These are phyloP conservation scores for Odocoileus hemionus DNA, from an alignment of 2,113 vertebrate species.

Conservation along the genomic window DNA sequence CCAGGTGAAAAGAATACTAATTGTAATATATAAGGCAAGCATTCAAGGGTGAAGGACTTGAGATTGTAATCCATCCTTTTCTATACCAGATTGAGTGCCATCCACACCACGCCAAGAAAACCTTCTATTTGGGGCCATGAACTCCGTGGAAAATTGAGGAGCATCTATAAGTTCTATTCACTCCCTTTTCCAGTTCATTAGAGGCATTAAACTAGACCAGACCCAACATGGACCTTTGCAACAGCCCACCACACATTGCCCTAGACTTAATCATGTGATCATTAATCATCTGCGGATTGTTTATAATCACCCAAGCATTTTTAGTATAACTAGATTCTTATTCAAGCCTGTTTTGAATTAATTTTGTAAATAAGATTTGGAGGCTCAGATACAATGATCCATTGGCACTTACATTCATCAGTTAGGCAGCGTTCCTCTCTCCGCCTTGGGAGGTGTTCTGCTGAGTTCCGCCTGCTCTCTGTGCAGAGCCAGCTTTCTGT, in stretches of 20 bases:
- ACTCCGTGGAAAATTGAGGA: conserved; percentile 56
- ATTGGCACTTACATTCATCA: background rate
- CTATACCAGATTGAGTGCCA: conserved; percentile 48
- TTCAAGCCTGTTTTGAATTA: conserved; percentile 32
- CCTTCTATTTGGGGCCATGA: conserved; percentile 49
- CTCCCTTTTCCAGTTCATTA: conserved; percentile 69
- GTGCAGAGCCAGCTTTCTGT: background rate
- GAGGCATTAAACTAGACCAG: conserved; percentile 50
- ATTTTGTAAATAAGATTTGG: conserved; percentile 48
- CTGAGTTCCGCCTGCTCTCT: background rate
- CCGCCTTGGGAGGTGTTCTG: background rate
- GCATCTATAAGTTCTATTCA: conserved; percentile 61
- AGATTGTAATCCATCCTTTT: conserved; percentile 50
- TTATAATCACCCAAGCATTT: conserved; percentile 46
- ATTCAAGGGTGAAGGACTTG: conserved; percentile 62
- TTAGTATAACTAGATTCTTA: conserved; percentile 38
- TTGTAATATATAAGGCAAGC: conserved; percentile 57
- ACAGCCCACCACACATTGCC: conserved; percentile 40
- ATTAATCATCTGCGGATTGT: conserved; percentile 49
- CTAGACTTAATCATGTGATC: conserved; percentile 47
- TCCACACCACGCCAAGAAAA: conserved; percentile 47
- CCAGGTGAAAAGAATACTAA: conserved; percentile 63
- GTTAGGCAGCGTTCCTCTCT: background rate
- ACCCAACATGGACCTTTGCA: conserved; percentile 45
- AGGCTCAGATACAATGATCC: background rate